Base-by-base conservation (phyloP, 1,140 invertebrate species). In the Aphaenogaster floridana region DNA sequence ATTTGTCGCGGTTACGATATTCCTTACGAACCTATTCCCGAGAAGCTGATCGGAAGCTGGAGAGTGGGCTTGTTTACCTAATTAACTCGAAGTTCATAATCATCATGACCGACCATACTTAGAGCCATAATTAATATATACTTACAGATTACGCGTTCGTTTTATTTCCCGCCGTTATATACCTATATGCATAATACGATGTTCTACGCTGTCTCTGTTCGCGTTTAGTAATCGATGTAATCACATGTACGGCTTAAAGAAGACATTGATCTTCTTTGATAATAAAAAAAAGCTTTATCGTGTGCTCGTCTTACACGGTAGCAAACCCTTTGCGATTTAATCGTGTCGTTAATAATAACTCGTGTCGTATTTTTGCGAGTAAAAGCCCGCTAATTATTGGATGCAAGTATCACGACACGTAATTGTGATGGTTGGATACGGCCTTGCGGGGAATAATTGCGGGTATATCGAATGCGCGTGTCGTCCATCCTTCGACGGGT, bases 281-380 rank as follows among this genome's bases (percentile, higher is more conserved):
- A 39, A 50, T 13, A 13, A 39, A 74, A 83, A 36, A 45, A 68
- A 68, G 21, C 13, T 61, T 76, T 61, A 74, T 84, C 79, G 11
- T n/a, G 42, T 42, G 79, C 39, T 81, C 66, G 54, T 74, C 42
- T 74, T 76, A 61, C 69, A 76, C 69, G 34, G 54, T 84, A 76
- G 52, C 69, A 21, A 83, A 72, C 28, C 45, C 66, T 11, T 63
- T 36, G 34, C 80, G 45, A 84, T 74, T 76, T 74, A 76, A 42
- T 61, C 80, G 80, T 57, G 80, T 39, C 69, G 42, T 71, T 81
- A 81, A 81, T 81, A 71, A 71, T 81, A 81, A 71, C 79, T 71
- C 66, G 13, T n/a, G 21, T 81, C 39, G 39, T 48, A 48, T 54
- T 50, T 84, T 84, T 57, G 69, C 54, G 13, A 50, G 57, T 61